Conservation (phyloP, 1,140 invertebrate species). For the Eciton burchellii region DNA sequence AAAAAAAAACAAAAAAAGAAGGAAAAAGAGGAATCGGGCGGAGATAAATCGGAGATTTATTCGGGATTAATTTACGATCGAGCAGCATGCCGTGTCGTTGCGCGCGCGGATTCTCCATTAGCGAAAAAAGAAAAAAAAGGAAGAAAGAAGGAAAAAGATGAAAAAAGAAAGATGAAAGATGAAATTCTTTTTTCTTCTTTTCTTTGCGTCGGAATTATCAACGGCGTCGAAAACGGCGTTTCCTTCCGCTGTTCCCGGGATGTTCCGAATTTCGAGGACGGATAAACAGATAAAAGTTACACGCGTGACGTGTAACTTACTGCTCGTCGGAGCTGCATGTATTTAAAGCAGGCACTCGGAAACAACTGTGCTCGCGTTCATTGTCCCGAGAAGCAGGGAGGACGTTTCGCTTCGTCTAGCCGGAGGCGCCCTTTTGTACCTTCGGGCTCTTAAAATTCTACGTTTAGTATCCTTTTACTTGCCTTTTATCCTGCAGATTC, state of each 20-base stretch:
- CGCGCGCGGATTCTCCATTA: slow-evolving; percentile 24
- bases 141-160: no score
- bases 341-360: slow-evolving; percentile 17
- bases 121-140: no score
- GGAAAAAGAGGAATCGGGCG: slow-evolving; percentile 1
- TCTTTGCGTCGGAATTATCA: slow-evolving; percentile 12
- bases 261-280: not conserved
- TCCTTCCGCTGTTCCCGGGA: no score
- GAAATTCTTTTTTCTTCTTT: no score
- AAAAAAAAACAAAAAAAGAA: no score
- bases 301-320: not conserved
- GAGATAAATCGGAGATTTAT: slow-evolving; percentile 35
- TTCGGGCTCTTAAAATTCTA: slow-evolving; percentile 42
- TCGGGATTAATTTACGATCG: slow-evolving; percentile 7
- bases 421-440: slow-evolving; percentile 24
- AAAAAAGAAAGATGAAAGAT: no score
- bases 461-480: slow-evolving; percentile 25
- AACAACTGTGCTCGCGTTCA: slow-evolving; percentile 21
- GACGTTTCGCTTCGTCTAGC: slow-evolving; percentile 28
- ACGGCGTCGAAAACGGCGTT: not conserved
- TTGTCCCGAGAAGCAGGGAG: slow-evolving; percentile 34
- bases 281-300: not conserved
- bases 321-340: not conserved
- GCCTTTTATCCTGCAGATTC: not conserved
- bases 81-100: slow-evolving; percentile 10